These are phyloP conservation scores for Dromius quadrimaculatus DNA, from an alignment of 2,888 invertebrate genomes.

Conservation along the genomic window DNA sequence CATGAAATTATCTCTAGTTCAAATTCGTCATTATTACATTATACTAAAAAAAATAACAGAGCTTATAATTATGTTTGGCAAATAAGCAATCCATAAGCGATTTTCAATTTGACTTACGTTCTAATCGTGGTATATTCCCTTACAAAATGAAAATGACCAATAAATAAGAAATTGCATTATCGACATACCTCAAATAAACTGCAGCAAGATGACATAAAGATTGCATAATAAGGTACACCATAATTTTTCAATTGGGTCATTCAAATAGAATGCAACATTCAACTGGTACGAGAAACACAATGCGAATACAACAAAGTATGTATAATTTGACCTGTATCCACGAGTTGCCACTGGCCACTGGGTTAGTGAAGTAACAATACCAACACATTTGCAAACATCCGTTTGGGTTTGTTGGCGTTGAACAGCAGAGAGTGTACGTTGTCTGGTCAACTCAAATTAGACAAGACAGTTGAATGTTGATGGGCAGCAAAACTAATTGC, in stretches of 20 bases:
- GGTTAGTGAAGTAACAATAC: slow-evolving; percentile 5
- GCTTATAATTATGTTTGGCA: no score
- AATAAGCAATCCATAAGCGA: no score
- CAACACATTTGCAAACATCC: slow-evolving; percentile 34
- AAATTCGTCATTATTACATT: no score
- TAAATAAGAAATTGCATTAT: no score
- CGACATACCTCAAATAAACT: no score
- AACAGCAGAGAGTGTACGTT: neutral
- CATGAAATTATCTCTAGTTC: neutral
- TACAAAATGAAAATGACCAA: no score
- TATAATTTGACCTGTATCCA: neutral
- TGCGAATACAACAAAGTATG: slow-evolving; percentile 20
- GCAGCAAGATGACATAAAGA: no score
- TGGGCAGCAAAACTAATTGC: slow-evolving; percentile 32
- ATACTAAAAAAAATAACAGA: no score
- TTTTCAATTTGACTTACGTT: no score
- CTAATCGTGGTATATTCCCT: no score
- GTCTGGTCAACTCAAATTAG: slow-evolving; percentile 34
- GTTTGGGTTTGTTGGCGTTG: neutral
- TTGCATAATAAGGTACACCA: no score
- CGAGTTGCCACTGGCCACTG: neutral
- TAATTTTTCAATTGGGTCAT: slow-evolving; percentile 21
- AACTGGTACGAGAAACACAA: neutral
- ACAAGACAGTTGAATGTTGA: slow-evolving; percentile 32
- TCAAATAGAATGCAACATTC: slow-evolving; percentile 10